These are phyloP conservation scores for Sylvia atricapilla DNA, from an alignment of 2,113 vertebrate genomes.

Conservation along the genomic window DNA sequence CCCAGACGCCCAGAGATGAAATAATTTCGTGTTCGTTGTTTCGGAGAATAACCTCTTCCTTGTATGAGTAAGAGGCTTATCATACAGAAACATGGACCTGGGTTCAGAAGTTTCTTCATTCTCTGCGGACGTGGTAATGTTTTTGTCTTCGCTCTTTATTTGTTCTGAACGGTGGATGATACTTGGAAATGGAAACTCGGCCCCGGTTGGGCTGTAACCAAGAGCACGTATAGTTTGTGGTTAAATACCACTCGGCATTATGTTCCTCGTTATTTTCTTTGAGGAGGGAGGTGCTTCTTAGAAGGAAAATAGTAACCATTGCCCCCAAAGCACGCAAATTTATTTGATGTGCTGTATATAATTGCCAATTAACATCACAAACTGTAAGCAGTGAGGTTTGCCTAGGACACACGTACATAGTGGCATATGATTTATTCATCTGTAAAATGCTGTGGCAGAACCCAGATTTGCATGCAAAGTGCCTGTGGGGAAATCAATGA, in stretches of 20 bases:
- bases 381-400: neutral
- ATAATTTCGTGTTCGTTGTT: neutral
- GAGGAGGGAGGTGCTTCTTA: neutral
- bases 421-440: neutral
- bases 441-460: neutral
- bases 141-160: neutral
- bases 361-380: neutral
- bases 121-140: neutral
- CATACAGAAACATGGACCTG: neutral
- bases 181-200: neutral
- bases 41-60: neutral
- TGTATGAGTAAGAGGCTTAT: constrained; percentile 35
- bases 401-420: neutral
- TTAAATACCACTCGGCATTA: neutral
- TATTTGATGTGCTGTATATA: neutral
- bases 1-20: neutral
- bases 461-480: neutral
- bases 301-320: neutral
- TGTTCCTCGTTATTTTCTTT: neutral
- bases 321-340: neutral
- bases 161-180: neutral
- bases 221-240: neutral
- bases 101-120: constrained; percentile 7
- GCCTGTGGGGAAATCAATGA: neutral
- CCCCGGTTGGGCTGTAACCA: neutral